phyloP scores from a whole-genome alignment of 2,797 vertebrate genomes.

The Neosalanx taihuensis region DNA sequence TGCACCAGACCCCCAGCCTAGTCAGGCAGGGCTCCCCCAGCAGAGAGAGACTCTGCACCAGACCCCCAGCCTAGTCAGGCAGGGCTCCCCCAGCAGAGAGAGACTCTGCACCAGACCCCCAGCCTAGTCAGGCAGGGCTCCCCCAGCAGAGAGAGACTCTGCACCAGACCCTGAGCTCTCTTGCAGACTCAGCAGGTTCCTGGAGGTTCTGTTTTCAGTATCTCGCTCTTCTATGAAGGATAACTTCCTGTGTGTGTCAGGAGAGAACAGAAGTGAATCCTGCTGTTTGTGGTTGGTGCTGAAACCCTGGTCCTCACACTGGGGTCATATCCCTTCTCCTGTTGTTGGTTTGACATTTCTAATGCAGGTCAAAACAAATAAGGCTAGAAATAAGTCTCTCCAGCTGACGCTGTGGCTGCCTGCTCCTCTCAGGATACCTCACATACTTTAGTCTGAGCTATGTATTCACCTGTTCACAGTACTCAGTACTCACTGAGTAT shows the following conservation, averaged over 20 bases:
- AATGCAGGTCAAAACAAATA: conserved; percentile 24
- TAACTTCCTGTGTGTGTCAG: conserved; percentile 4
- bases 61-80: no score
- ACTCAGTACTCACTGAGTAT: no score
- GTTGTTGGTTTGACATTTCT: not conserved
- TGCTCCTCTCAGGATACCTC: not conserved
- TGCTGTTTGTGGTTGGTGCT: conserved; percentile 14
- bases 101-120: no score
- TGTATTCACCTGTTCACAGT: no score
- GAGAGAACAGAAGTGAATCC: conserved; percentile 50
- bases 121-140: no score
- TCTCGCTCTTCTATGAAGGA: conserved; percentile 1
- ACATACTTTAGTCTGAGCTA: not conserved
- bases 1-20: no score
- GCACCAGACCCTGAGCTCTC: no score
- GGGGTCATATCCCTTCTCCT: not conserved
- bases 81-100: no score
- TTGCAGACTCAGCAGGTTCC: not conserved
- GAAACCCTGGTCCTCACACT: not conserved
- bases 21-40: no score
- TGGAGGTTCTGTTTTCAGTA: conserved; percentile 13
- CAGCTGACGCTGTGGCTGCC: not conserved
- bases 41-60: no score
- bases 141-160: no score
- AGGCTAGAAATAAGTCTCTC: not conserved